Conservation (phyloP, 2,888 invertebrate genomes). For the Liopterus haemorrhoidalis region DNA sequence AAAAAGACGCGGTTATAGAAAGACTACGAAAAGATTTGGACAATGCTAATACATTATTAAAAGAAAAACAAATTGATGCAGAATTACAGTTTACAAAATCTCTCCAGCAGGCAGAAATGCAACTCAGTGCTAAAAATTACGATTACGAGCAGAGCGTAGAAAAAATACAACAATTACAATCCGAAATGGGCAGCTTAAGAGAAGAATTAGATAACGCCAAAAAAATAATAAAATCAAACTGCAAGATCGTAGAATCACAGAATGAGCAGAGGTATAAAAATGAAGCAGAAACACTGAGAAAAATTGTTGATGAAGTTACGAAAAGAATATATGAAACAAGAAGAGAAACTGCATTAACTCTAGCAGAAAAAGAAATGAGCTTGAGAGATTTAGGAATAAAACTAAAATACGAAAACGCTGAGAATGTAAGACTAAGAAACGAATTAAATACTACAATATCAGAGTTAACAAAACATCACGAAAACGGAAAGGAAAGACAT, state of each 20-base stretch:
- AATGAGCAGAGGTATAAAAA: conserved; percentile 16
- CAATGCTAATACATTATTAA: conserved; percentile 17
- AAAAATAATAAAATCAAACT: conserved; percentile 4
- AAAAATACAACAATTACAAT: conserved; percentile 38
- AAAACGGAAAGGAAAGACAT: conserved; percentile 30
- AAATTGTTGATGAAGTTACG: conserved; percentile 9
- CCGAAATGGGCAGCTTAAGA: conserved; percentile 32
- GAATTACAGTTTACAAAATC: conserved; percentile 38
- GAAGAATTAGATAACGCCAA: conserved; percentile 16
- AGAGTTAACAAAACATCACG: conserved; percentile 44
- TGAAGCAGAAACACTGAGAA: conserved; percentile 12
- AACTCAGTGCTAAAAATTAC: conserved; percentile 50
- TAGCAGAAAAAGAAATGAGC: conserved; percentile 17
- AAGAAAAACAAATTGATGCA: conserved; percentile 31
- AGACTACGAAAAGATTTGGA: conserved; percentile 26
- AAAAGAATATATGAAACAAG: conserved; percentile 9
- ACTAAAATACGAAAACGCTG: conserved; percentile 16
- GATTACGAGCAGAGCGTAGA: conserved; percentile 52
- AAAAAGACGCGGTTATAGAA: conserved; percentile 34
- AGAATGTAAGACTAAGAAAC: conserved; percentile 33
- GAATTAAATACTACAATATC: conserved; percentile 43
- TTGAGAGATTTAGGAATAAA: conserved; percentile 19
- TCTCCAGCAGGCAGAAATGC: conserved; percentile 40
- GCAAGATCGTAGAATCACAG: conserved; percentile 9
- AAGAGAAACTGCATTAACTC: conserved; percentile 13